These are phyloP conservation scores for Chlorodrepanis virens DNA, from an alignment of 2,113 vertebrate species.

Conservation along the genomic window DNA sequence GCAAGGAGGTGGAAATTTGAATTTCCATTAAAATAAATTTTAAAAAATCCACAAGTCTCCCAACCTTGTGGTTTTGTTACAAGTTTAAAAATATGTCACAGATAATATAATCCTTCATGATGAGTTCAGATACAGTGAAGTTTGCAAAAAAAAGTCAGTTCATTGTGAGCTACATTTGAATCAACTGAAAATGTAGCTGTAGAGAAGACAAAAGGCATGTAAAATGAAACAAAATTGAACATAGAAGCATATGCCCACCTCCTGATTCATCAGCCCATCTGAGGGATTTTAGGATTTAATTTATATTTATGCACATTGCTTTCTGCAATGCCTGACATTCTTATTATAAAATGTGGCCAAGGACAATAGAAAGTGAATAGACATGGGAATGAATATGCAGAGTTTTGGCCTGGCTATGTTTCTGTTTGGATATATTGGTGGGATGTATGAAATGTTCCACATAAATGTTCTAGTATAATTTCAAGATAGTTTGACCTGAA, in stretches of 20 bases:
- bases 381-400: not conserved
- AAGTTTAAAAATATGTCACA: not conserved
- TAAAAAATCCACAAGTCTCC: not conserved
- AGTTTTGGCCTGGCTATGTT: not conserved
- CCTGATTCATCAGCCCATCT: accelerated
- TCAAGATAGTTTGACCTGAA: not conserved
- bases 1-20: not conserved
- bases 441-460: not conserved
- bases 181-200: not conserved
- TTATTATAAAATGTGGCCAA: not conserved
- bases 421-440: not conserved
- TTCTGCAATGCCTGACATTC: not conserved
- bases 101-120: not conserved
- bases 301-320: not conserved
- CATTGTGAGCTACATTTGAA: not conserved
- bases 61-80: not conserved
- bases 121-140: not conserved
- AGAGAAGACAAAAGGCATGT: not conserved
- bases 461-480: not conserved
- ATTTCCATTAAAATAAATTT: not conserved
- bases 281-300: not conserved
- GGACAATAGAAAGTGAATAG: not conserved
- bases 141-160: not conserved
- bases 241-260: not conserved
- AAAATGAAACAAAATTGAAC: not conserved